Base-by-base conservation (phyloP, 1,140 invertebrate genomes). In the Gonatopus flavifemur region DNA sequence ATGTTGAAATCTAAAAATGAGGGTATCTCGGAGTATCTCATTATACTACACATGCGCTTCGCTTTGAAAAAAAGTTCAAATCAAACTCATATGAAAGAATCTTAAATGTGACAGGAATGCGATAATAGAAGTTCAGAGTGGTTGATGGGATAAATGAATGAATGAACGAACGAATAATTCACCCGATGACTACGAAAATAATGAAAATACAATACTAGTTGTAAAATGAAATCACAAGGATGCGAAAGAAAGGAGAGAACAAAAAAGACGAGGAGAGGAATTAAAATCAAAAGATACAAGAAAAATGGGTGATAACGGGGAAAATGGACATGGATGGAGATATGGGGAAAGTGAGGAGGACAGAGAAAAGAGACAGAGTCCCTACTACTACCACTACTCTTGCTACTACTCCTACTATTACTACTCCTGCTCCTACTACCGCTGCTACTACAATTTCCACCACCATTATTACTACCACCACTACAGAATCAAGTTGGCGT, bases 401-500 rank as follows among this genome's bases (percentile, higher is more conserved):
- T 28, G 12, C 6, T 28, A 28, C 25, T 28, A 28, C 25, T 28
- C 6, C 12, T 28, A 28, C 25, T 28, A 28, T 12, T 28, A 28
- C 25, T 28, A 28, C 25, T 28, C 6, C 25, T 28, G 12, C 25
- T 28, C 6, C 12, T 28, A 28, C 25, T 28, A 28, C 25, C 24
- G 6, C 41, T 10, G 12, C 4, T 5, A 30, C 12, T 15, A 19
- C 41, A 15, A 31, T 31, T 19, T 18, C 24, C 12, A 12, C 24
- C 25, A 43, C 22, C 32, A 43, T 24, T 36, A 30, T 30, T 15
- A 19, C 22, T 45, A 36, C 39, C 25, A 35, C 38, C 22, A 55
- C 45, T 43, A 51, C 47, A 51, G 64, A 62, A 62, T 66, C 55
- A 61, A 62, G 65, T 64, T 71, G 70, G 70, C 70, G 67, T 67